Evolutionary conservation across 2,888 invertebrate species (phyloP).

Genomic region (Scaptodrosophila latifasciaeformis): DNA sequence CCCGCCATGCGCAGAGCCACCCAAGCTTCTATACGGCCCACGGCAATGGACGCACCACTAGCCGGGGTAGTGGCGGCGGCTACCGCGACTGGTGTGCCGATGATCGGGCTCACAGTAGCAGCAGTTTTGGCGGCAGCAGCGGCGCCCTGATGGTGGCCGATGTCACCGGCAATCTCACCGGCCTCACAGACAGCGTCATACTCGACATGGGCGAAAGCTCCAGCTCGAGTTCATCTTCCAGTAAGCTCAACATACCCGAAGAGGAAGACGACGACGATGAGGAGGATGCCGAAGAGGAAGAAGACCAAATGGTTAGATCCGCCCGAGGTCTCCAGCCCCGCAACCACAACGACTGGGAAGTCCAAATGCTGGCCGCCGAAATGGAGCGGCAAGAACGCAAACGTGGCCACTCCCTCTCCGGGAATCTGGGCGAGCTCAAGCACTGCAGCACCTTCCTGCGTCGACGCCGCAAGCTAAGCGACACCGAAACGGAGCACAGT

Average conservation of each 20-base stretch:
- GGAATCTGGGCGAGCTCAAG: conserved; percentile 60
- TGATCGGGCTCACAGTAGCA: conserved; percentile 16
- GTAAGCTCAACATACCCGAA: conserved; percentile 62
- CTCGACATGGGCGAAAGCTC: conserved; percentile 72
- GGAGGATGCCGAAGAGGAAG: conserved; percentile 60
- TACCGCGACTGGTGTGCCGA: conserved; percentile 50
- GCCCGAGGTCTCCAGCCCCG: conserved; percentile 3
- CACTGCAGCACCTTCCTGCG: conserved; percentile 59
- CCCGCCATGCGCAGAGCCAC: conserved; percentile 56
- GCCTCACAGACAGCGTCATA: conserved; percentile 74
- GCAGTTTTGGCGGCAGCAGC: conserved; percentile 9
- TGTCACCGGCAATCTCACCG: conserved; percentile 75
- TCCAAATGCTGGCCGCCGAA: conserved; percentile 85
- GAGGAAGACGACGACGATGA: conserved; percentile 56
- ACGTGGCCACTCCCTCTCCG: conserved; percentile 69
- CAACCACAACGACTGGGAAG: conserved; percentile 82
- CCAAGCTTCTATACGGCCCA: conserved; percentile 49
- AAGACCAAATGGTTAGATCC: conserved; percentile 20
- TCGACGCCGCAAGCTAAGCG: conserved; percentile 71
- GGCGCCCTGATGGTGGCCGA: conserved; percentile 61
- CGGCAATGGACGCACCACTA: conserved; percentile 36
- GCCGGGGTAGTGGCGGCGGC: conserved; percentile 20
- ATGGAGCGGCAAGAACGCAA: conserved; percentile 78
- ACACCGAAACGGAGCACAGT: conserved; percentile 73
- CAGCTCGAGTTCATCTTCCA: conserved; percentile 70